Percentiles rank a stretch among this genome's conserved stretches.
Evolutionary conservation across 1,140 invertebrate species (phyloP).

Genomic region (Cotesia glomerata): DNA sequence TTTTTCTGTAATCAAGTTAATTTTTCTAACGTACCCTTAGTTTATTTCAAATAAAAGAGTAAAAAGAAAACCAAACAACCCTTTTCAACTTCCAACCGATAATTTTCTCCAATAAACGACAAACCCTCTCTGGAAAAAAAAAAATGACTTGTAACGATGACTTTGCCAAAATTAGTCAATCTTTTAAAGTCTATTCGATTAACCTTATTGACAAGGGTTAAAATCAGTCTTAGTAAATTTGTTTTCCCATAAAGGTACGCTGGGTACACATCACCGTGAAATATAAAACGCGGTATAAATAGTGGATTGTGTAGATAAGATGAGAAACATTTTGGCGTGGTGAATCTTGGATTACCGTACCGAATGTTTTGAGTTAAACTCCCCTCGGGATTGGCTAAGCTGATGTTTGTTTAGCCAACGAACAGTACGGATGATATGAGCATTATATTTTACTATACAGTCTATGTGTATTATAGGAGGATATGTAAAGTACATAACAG

Average conservation of each 20-base stretch:
- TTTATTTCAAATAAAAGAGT: not conserved
- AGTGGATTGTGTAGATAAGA: slow-evolving; percentile 20
- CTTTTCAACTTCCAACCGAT: not conserved
- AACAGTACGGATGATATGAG: slow-evolving; percentile 20
- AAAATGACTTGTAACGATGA: not conserved
- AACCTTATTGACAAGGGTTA: not conserved
- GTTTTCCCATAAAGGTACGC: not conserved
- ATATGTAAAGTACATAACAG: slow-evolving; percentile 42
- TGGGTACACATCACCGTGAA: too few relatives aligned
- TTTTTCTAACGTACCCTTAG: too few relatives aligned
- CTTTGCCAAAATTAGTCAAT: slow-evolving; percentile 9
- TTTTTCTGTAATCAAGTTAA: too few relatives aligned
- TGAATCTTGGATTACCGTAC: slow-evolving; percentile 29
- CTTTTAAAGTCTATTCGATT: slow-evolving; percentile 15
- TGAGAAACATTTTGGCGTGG: not conserved
- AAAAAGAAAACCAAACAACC: too few relatives aligned
- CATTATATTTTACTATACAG: too few relatives aligned
- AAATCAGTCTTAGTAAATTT: too few relatives aligned
- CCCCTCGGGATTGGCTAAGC: slow-evolving; percentile 37
- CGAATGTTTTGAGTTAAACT: slow-evolving; percentile 38
- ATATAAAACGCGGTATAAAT: not conserved
- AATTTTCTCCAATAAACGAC: not conserved
- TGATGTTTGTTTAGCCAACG: slow-evolving; percentile 51
- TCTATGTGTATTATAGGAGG: too few relatives aligned
- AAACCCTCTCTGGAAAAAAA: not conserved